Evolutionary conservation across 23 tunicate genomes (phyloP), one percentile per base, ranked within the genome.

Genomic region (Diplosoma virens): DNA sequence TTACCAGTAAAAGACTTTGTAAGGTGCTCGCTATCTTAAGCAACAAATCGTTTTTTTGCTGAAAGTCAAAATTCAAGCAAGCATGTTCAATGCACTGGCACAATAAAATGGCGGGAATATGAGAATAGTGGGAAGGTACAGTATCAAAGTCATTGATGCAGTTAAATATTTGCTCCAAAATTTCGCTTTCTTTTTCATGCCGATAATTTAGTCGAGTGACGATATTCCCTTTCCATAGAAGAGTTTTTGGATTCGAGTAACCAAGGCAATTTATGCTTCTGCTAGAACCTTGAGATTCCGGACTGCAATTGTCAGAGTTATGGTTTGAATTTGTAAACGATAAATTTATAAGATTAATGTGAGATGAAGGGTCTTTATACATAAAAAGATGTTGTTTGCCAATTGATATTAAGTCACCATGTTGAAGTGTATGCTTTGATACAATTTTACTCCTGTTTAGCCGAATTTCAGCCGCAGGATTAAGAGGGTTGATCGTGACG

Each of bases 311-410:
- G 25, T 72, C 78, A 2, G 33, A 24, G 37, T 72, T 37, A 24
- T 47, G 9, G 25, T 72, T 50, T 47, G 33, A 5, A 16, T 34
- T 68, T 18, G 30, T 16, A 50, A 27, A 50, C 41, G 83, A 54
- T 0, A 86, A 47, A 20, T 63, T 32, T 0, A 73, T 36, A 36
- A 70, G 46, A 29, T 82, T 71, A 6, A 76, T 69, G 41, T 77
- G 73, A 14, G 87, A 85, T 16, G 84, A 79, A 0, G 97, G 97
- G 76, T 92, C 97, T 65, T 92, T 85, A 71, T 54, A 81, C 92
- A 85, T 92, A 59, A 84, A 81, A 24, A 92, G 71, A 77, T 79
- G 80, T 4, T 81, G 77, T 23, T 72, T 67, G 31, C 87, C 97
- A 7, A 92, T 77, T 1, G 92, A 53, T 25, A 92, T 54, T 1